These are phyloP conservation scores for Petrosia ficiformis DNA, from an alignment of 37 sponge, comb jelly and placozoan species.

Conservation along the genomic window DNA sequence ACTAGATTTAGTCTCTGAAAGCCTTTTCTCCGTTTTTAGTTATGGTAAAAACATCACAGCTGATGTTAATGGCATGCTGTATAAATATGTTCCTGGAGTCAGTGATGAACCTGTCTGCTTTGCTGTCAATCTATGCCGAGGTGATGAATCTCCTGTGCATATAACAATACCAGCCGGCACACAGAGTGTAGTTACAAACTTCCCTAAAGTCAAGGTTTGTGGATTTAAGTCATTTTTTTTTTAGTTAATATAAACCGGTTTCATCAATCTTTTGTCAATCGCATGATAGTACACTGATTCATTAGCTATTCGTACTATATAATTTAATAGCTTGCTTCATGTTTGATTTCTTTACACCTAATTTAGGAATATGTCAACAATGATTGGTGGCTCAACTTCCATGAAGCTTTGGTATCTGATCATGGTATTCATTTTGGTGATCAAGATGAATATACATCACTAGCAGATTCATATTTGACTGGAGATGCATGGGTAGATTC, in stretches of 20 bases:
- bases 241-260: too few relatives aligned
- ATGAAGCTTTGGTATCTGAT: neutral
- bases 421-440: too few relatives aligned
- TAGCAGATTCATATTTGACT: neutral
- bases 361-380: neutral
- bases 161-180: neutral
- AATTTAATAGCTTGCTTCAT: neutral
- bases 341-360: neutral
- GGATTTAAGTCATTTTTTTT: too few relatives aligned
- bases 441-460: too few relatives aligned
- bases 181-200: neutral
- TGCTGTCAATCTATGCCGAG: constrained; percentile 36
- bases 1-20: neutral
- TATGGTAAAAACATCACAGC: neutral
- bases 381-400: constrained; percentile 3
- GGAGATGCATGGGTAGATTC: constrained; percentile 14
- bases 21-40: constrained; percentile 16
- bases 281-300: too few relatives aligned
- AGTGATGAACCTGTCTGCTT: constrained; percentile 23
- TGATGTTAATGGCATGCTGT: neutral
- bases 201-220: neutral
- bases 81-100: neutral
- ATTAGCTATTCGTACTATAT: neutral
- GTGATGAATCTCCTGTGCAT: constrained; percentile 8
- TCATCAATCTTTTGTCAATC: too few relatives aligned